These are phyloP conservation scores for Meloe dianella DNA, from an alignment of 2,888 invertebrate species.

Conservation along the genomic window DNA sequence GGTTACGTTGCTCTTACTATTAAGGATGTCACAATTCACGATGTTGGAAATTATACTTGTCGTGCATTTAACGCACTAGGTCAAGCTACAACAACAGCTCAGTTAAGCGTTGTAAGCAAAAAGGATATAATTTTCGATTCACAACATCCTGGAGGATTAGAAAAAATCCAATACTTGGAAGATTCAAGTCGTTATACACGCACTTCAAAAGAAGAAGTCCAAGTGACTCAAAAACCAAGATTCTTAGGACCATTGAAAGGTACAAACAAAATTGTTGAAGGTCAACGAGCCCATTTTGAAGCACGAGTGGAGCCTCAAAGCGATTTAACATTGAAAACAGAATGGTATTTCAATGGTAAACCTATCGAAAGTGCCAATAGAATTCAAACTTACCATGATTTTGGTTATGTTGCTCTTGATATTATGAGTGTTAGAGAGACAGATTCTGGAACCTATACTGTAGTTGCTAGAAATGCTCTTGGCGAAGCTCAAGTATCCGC, in stretches of 20 bases:
- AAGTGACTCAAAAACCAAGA: slow-evolving; percentile 80
- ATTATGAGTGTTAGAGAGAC: slow-evolving; percentile 91
- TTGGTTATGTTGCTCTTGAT: slow-evolving; percentile 96
- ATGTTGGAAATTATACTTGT: slow-evolving; percentile 89
- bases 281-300: slow-evolving; percentile 94
- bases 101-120: slow-evolving; percentile 82
- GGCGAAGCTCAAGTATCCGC: slow-evolving; percentile 87
- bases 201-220: slow-evolving; percentile 71
- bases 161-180: slow-evolving; percentile 90
- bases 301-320: slow-evolving; percentile 94
- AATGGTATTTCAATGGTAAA: slow-evolving; percentile 97
- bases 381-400: slow-evolving; percentile 94
- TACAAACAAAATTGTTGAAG: slow-evolving; percentile 91
- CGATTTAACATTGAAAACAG: slow-evolving; percentile 89
- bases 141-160: slow-evolving; percentile 89
- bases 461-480: slow-evolving; percentile 87
- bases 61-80: slow-evolving; percentile 87
- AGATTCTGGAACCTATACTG: slow-evolving; percentile 92
- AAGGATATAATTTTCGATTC: slow-evolving; percentile 87
- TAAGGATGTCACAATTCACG: slow-evolving; percentile 86
- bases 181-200: slow-evolving; percentile 77
- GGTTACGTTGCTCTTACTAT: slow-evolving; percentile 95
- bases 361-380: slow-evolving; percentile 87
- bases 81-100: slow-evolving; percentile 82
- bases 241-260: slow-evolving; percentile 90